Evolutionary conservation across 2,113 vertebrate genomes (phyloP), one percentile per base, ranked within the genome.

Genomic region (Butorides virescens): DNA sequence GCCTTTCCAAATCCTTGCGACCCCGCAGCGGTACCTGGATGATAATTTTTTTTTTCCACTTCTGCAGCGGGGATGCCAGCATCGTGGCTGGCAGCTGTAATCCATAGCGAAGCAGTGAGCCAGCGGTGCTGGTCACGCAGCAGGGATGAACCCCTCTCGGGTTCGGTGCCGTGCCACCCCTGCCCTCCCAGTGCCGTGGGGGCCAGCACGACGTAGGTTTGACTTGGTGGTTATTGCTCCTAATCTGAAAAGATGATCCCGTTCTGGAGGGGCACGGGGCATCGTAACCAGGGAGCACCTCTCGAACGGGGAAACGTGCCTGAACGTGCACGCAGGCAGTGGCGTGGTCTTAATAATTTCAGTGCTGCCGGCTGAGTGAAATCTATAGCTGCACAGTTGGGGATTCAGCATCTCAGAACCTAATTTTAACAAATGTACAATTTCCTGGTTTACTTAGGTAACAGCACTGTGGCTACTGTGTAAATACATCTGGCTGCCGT

Each of bases 401-500:
- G 88, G 68, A 74, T 39, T 79, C 75, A 65, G 93, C 94, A 71
- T 71, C 96, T 34, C n/a, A 5, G 94, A 77, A n/a, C 46, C 56
- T 37, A 5, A 76, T 76, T 53, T 34, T 25, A 84, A 65, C 92
- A 88, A 79, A 92, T 34, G 93, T 16, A 32, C 83, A 71, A 37
- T 90, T 92, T 97, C 96, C 93, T 81, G 91, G 42, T 96, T 95
- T 95, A 19, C 81, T 96, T 42, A 82, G 96, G 96, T 89, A 96
- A 85, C 68, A 85, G 96, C 58, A 0, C 88, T 30, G 97, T 93
- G 92, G 94, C 85, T 56, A 46, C 97, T 78, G 96, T 78, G 93
- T 66, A 76, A 96, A 88, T 29, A 70, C 74, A 37, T 86, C 93
- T 63, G 96, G 86, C 94, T 79, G 95, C 97, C 81, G 37, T 65